phyloP scores from a whole-genome alignment of 2,797 vertebrate species.

The Paedocypris micromegethes region DNA sequence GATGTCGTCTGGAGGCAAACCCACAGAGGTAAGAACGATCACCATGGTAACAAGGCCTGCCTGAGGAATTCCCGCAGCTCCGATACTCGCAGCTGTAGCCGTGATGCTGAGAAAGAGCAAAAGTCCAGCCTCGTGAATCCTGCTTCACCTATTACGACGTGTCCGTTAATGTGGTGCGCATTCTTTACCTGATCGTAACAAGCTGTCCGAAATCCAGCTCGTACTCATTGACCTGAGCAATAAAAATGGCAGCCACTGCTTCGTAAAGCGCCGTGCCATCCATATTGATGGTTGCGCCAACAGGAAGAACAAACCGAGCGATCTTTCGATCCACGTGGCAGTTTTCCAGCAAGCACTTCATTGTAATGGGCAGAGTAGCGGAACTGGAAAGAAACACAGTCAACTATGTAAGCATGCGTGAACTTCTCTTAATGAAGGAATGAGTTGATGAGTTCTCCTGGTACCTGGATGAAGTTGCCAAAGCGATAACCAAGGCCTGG shows the following conservation, averaged over 20 bases:
- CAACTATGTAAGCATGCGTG: neutral
- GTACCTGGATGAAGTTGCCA: constrained; percentile 86
- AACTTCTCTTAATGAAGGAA: neutral
- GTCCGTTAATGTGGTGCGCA: neutral
- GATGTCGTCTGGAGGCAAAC: constrained; percentile 83
- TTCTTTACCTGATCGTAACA: constrained; percentile 78
- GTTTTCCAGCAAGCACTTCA: constrained; percentile 88
- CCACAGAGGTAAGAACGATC: constrained; percentile 84
- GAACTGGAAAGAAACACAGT: constrained; percentile 60
- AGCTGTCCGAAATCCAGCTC: constrained; percentile 84
- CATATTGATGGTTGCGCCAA: constrained; percentile 87
- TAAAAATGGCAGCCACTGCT: constrained; percentile 84
- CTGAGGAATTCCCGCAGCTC: constrained; percentile 83
- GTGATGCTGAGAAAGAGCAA: constrained; percentile 69
- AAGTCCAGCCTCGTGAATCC: neutral
- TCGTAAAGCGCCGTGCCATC: constrained; percentile 83
- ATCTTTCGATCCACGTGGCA: constrained; percentile 79
- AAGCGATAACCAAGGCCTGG: constrained; percentile 82
- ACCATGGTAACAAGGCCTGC: constrained; percentile 87
- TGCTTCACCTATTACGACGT: neutral
- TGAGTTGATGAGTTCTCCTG: neutral
- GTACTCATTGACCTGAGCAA: constrained; percentile 85
- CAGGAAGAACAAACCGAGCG: constrained; percentile 81
- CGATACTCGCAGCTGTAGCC: constrained; percentile 84
- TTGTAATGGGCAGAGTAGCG: constrained; percentile 84